Conservation (phyloP, 2,888 invertebrate genomes). For the Lepidochrysops patricia region DNA sequence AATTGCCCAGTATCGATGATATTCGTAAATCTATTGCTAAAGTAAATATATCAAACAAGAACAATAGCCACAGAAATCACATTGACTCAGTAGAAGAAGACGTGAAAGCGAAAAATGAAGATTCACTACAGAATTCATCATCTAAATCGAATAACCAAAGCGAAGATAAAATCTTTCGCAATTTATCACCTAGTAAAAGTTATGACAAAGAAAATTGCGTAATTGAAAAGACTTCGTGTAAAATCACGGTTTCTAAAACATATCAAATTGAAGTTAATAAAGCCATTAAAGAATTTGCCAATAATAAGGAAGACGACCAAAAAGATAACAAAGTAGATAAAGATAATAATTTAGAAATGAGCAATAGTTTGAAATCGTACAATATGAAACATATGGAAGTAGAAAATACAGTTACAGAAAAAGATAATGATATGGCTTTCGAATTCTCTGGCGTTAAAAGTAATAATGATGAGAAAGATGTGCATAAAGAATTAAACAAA, state of each 20-base stretch:
- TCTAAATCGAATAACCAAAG: neutral
- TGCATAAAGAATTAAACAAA: neutral
- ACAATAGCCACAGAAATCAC: neutral
- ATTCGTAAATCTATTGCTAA: conserved; percentile 28
- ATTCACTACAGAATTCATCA: neutral
- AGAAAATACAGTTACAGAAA: neutral
- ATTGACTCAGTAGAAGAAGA: neutral
- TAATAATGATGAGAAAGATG: neutral
- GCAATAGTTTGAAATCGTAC: neutral
- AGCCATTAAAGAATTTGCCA: neutral
- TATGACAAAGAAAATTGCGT: neutral
- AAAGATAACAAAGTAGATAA: neutral
- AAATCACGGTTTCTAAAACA: neutral
- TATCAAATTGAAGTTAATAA: neutral
- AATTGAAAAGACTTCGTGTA: neutral
- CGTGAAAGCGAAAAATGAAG: neutral
- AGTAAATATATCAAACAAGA: conserved; percentile 3
- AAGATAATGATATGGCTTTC: neutral
- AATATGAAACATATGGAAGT: neutral
- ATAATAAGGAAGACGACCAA: neutral
- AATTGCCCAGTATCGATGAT: conserved; percentile 26
- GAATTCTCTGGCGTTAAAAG: neutral
- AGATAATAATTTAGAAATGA: neutral
- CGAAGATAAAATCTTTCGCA: neutral
- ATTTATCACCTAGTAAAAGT: neutral